phyloP scores from a whole-genome alignment of 1,140 invertebrate genomes.

The Magallana ariakensis region DNA sequence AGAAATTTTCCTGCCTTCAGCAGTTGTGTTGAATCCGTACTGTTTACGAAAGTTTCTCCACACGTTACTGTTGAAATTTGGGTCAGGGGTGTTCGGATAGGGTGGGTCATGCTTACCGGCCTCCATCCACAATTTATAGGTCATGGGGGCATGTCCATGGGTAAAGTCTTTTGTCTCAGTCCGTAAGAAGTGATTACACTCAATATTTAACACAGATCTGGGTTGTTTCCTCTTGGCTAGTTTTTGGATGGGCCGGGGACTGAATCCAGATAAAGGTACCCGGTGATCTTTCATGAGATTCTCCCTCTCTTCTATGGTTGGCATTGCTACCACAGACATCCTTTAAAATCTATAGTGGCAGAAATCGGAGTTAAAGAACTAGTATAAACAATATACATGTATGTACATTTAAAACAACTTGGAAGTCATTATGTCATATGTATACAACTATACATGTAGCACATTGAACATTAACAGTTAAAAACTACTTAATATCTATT shows the following conservation, averaged over 20 bases:
- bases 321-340: conserved; percentile 14
- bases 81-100: conserved; percentile 70
- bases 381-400: too few relatives aligned
- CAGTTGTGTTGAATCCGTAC: conserved; percentile 73
- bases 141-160: conserved; percentile 69
- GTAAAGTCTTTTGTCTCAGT: conserved; percentile 65
- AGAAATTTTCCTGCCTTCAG: conserved; percentile 72
- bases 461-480: too few relatives aligned
- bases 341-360: background rate
- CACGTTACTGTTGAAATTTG: conserved; percentile 78
- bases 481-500: too few relatives aligned
- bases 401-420: too few relatives aligned
- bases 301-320: conserved; percentile 73
- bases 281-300: conserved; percentile 62
- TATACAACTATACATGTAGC: too few relatives aligned
- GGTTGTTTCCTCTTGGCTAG: conserved; percentile 67
- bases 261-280: conserved; percentile 74
- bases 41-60: conserved; percentile 78
- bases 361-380: too few relatives aligned
- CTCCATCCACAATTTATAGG: conserved; percentile 77
- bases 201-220: conserved; percentile 74
- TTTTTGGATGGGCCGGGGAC: conserved; percentile 72
- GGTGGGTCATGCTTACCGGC: conserved; percentile 76
- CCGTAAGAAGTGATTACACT: conserved; percentile 75
- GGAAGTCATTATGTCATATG: too few relatives aligned